Evolutionary conservation across 2,888 invertebrate species (phyloP).

Genomic region (Dasysyrphus albostriatus): DNA sequence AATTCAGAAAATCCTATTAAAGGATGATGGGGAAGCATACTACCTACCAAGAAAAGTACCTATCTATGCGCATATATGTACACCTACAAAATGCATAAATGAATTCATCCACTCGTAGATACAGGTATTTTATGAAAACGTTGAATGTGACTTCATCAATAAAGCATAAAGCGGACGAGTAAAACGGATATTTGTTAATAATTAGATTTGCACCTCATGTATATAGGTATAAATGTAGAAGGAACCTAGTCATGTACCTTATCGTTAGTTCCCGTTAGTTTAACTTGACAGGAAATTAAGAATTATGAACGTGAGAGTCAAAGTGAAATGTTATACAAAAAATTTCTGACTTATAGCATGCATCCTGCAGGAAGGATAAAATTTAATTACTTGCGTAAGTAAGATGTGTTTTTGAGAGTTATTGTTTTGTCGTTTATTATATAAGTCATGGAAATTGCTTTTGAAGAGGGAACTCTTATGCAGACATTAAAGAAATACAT

Average conservation of each 20-base stretch:
- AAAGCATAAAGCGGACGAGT: constrained; percentile 12
- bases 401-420: neutral
- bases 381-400: constrained; percentile 20
- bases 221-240: neutral
- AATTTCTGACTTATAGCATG: neutral
- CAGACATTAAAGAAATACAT: too few relatives aligned
- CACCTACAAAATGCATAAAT: constrained; percentile 16
- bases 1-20: constrained; percentile 25
- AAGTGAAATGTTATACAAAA: too few relatives aligned
- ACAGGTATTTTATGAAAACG: neutral
- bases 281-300: constrained; percentile 42
- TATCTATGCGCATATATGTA: neutral
- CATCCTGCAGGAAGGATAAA: neutral
- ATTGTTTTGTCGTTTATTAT: constrained; percentile 8
- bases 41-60: neutral
- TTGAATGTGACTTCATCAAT: constrained; percentile 19
- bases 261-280: neutral
- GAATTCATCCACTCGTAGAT: neutral
- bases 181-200: constrained; percentile 45
- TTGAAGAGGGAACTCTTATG: neutral
- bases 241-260: neutral
- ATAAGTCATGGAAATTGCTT: neutral
- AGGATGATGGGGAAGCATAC: constrained; percentile 6
- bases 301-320: neutral
- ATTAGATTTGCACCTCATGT: constrained; percentile 33